Conservation (phyloP, 2,113 vertebrate genomes). For the Pangasianodon hypophthalmus region DNA sequence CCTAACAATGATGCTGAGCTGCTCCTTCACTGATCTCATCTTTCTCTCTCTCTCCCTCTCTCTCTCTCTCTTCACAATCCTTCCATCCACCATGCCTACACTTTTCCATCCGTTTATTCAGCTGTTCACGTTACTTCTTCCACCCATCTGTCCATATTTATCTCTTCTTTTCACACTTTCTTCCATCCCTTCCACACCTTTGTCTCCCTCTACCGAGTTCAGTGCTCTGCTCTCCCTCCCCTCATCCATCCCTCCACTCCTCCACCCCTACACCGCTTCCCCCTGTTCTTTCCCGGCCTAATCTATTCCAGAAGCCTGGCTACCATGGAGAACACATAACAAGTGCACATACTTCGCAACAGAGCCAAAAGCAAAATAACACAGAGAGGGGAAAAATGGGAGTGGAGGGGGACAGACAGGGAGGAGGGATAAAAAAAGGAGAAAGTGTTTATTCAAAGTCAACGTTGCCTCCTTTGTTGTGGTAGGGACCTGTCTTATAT, state of each 20-base stretch:
- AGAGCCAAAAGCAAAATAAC: conserved; percentile 58
- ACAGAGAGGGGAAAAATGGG: conserved; percentile 57
- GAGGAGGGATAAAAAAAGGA: conserved; percentile 42
- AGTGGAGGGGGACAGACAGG: conserved; percentile 41
- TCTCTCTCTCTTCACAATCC: conserved; percentile 16
- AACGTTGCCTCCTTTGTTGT: conserved; percentile 59
- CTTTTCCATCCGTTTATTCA: conserved; percentile 39
- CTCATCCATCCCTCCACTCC: conserved; percentile 32
- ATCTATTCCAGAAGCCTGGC: conserved; percentile 63
- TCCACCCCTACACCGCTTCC: conserved; percentile 26
- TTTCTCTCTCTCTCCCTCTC: neutral
- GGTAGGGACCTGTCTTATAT: conserved; percentile 61
- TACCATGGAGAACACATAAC: conserved; percentile 62
- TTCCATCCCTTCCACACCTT: conserved; percentile 45
- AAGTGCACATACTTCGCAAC: conserved; percentile 59
- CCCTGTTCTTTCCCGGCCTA: conserved; percentile 44
- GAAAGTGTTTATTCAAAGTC: conserved; percentile 61
- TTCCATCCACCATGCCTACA: neutral
- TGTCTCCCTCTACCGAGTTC: conserved; percentile 47
- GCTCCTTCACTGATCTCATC: conserved; percentile 28
- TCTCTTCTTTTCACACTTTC: conserved; percentile 46
- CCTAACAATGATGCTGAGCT: neutral
- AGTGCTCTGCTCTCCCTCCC: conserved; percentile 34
- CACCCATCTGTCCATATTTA: conserved; percentile 38
- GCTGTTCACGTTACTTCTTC: conserved; percentile 32